These are phyloP conservation scores for Hyles euphorbiae DNA, from an alignment of 1,140 invertebrate genomes.

Conservation along the genomic window DNA sequence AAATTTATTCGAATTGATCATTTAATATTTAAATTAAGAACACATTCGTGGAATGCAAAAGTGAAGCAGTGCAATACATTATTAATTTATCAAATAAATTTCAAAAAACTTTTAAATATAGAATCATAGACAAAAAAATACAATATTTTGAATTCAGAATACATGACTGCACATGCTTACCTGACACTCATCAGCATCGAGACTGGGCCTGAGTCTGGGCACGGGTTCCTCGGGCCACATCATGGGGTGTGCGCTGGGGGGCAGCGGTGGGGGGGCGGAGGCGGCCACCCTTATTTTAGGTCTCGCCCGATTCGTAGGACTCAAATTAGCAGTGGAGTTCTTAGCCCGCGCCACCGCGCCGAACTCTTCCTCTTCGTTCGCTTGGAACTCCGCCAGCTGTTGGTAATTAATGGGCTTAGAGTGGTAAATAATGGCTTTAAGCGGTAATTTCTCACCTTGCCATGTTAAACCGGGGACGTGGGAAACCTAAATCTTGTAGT, in stretches of 20 bases:
- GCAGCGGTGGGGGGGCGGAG: conserved; percentile 44
- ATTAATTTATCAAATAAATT: too few species aligned
- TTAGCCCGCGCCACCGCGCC: conserved; percentile 25
- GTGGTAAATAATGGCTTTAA: not conserved
- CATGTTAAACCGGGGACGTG: not conserved
- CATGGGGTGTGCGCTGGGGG: conserved; percentile 41
- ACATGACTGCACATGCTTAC: conserved; percentile 18
- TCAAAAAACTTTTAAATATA: too few species aligned
- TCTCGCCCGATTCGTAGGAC: conserved; percentile 15
- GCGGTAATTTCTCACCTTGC: too few species aligned
- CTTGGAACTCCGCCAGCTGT: conserved; percentile 62
- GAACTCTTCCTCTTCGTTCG: conserved; percentile 55
- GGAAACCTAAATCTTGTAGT: not conserved
- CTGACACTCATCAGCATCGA: conserved; percentile 57
- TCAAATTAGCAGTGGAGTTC: conserved; percentile 5
- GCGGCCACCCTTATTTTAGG: conserved; percentile 36
- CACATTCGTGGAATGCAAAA: too few species aligned
- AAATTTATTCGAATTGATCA: too few species aligned
- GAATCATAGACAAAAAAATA: too few species aligned
- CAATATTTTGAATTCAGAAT: too few species aligned
- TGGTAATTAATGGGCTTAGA: not conserved
- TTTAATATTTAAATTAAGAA: too few species aligned
- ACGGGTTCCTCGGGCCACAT: conserved; percentile 52
- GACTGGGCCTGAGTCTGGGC: conserved; percentile 37
- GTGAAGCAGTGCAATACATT: too few species aligned